Percentiles rank a stretch among this genome's conserved stretches.
These are phyloP conservation scores for Tortrix viridana DNA, from an alignment of 2,888 invertebrate species.

Conservation along the genomic window DNA sequence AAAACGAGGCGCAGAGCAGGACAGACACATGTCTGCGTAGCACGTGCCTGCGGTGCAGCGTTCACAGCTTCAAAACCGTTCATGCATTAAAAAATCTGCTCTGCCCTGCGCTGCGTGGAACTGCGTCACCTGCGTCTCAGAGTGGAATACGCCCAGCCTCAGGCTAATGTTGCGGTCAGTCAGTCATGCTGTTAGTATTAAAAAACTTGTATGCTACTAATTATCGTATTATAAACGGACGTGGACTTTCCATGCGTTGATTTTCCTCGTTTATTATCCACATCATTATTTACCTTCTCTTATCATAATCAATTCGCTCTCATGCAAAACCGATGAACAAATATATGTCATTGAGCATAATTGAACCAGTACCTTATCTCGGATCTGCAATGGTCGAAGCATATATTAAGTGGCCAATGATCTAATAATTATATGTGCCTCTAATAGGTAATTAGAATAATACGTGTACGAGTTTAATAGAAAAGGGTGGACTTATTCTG, in stretches of 20 bases:
- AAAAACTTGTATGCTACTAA: no score
- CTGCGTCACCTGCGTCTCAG: no score
- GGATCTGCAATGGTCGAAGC: slow-evolving; percentile 39
- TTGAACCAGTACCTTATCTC: slow-evolving; percentile 27
- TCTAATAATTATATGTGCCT: slow-evolving; percentile 62
- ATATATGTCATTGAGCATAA: slow-evolving; percentile 24
- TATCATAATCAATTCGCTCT: slow-evolving; percentile 18
- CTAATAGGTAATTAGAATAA: slow-evolving; percentile 57
- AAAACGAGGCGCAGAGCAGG: no score
- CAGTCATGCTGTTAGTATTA: no score
- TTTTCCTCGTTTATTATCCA: background rate
- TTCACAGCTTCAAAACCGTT: no score
- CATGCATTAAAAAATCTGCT: no score
- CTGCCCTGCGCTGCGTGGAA: no score
- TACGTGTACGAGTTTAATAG: slow-evolving; percentile 55
- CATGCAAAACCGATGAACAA: slow-evolving; percentile 27
- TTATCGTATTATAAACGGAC: no score
- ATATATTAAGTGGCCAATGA: slow-evolving; percentile 60
- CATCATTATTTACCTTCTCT: slow-evolving; percentile 16
- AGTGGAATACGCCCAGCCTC: no score
- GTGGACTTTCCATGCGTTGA: background rate
- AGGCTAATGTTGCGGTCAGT: no score
- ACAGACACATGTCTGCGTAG: no score
- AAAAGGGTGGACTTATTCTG: slow-evolving; percentile 50
- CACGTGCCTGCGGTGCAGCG: no score